These are phyloP conservation scores for Gryon sp. DNA, from an alignment of 1,140 invertebrate species.

Conservation along the genomic window DNA sequence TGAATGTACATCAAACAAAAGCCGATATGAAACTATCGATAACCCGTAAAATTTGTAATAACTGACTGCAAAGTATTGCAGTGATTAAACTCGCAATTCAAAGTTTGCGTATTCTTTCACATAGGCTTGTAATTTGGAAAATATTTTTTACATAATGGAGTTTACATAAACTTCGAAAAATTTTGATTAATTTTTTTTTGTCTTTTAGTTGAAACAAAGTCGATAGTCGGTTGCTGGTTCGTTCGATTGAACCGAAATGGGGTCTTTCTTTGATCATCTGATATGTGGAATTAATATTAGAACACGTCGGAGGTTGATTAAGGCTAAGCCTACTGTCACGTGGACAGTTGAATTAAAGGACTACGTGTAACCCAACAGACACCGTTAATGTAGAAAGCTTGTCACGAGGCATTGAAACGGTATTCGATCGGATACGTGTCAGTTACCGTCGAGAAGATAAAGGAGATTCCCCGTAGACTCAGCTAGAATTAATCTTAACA, in stretches of 20 bases:
- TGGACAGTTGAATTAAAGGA: conserved; percentile 38
- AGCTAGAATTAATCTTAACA: conserved; percentile 9
- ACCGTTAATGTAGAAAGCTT: conserved; percentile 61
- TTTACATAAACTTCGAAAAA: no score
- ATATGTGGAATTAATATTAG: conserved; percentile 47
- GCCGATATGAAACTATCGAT: no score
- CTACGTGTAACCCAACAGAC: conserved; percentile 29
- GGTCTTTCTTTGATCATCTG: conserved; percentile 2
- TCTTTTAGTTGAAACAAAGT: no score
- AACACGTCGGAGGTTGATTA: conserved; percentile 34
- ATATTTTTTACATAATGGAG: no score
- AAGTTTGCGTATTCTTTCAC: no score
- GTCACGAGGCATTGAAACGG: conserved; percentile 31
- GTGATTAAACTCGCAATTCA: no score
- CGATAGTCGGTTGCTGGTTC: no score
- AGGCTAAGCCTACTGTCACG: conserved; percentile 36
- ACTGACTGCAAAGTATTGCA: no score
- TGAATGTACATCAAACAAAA: no score
- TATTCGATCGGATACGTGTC: conserved; percentile 44
- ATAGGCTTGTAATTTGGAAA: no score
- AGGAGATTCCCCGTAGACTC: conserved; percentile 9
- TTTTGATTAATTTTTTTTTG: no score
- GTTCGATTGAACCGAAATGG: conserved; percentile 4
- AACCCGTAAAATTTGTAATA: no score
- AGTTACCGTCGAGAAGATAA: conserved; percentile 42